Percentiles rank a stretch among this genome's conserved stretches.
These are phyloP conservation scores for Sphecodes monilicornis DNA, from an alignment of 2,888 invertebrate species.

Conservation along the genomic window DNA sequence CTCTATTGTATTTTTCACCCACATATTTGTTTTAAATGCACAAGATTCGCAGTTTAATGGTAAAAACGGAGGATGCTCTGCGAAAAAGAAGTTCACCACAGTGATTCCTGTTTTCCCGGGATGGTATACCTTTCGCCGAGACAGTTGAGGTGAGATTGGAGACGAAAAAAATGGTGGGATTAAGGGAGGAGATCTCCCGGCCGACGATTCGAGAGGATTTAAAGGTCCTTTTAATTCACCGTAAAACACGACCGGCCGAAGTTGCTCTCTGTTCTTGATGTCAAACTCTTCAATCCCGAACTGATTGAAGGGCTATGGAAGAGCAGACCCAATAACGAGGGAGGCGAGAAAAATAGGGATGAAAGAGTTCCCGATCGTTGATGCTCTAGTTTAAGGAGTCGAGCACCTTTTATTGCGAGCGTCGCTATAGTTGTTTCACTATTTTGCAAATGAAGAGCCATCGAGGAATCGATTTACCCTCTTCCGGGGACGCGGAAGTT, in stretches of 20 bases:
- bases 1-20: no score
- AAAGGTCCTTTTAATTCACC: conserved; percentile 52
- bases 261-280: conserved; percentile 41
- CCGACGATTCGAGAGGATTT: conserved; percentile 51
- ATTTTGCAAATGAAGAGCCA: not conserved
- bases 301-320: conserved; percentile 28
- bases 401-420: not conserved
- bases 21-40: no score
- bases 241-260: conserved; percentile 48
- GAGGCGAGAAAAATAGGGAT: conserved; percentile 1
- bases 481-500: not conserved
- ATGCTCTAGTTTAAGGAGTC: not conserved
- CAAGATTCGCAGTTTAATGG: not conserved
- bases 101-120: conserved; percentile 21
- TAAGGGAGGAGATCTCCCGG: conserved; percentile 22
- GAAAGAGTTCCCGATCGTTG: not conserved
- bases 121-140: not conserved
- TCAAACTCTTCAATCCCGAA: conserved; percentile 43
- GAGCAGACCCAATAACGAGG: not conserved
- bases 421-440: not conserved
- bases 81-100: not conserved
- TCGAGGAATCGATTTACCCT: not conserved
- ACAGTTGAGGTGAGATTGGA: conserved; percentile 35
- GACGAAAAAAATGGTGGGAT: conserved; percentile 36
- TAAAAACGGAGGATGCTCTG: not conserved